Evolutionary conservation across 2,888 invertebrate genomes (phyloP).

Genomic region (Ochropacha duplaris): DNA sequence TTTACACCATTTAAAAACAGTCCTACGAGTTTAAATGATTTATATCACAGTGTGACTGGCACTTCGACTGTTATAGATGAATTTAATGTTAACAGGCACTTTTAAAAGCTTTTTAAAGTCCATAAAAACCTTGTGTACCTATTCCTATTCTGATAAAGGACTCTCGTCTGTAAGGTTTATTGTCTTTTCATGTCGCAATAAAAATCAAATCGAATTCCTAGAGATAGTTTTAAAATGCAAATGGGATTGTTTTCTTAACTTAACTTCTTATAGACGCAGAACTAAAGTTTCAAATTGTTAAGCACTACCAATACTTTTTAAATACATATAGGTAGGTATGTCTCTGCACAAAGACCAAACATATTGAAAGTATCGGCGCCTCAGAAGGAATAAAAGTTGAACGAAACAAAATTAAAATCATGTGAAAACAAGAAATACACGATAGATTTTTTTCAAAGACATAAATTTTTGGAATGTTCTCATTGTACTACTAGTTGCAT

Average conservation of each 20-base stretch:
- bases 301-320: background rate
- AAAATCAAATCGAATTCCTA: conserved; percentile 40
- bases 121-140: conserved; percentile 9
- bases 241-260: conserved; percentile 8
- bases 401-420: background rate
- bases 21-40: too few species aligned
- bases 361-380: conserved; percentile 27
- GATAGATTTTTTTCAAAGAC: background rate
- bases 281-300: background rate
- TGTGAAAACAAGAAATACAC: background rate
- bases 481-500: too few species aligned
- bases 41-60: background rate
- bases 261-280: background rate
- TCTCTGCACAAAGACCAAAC: conserved; percentile 8
- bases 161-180: conserved; percentile 42
- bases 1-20: too few species aligned
- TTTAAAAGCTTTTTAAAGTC: background rate
- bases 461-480: background rate
- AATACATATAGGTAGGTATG: too few species aligned
- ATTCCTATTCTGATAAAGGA: conserved; percentile 31
- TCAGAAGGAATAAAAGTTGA: conserved; percentile 19
- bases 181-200: conserved; percentile 42
- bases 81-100: conserved; percentile 7
- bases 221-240: conserved; percentile 27
- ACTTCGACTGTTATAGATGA: background rate